These are phyloP conservation scores for Calypte anna DNA, from an alignment of 2,113 vertebrate genomes.

Conservation along the genomic window DNA sequence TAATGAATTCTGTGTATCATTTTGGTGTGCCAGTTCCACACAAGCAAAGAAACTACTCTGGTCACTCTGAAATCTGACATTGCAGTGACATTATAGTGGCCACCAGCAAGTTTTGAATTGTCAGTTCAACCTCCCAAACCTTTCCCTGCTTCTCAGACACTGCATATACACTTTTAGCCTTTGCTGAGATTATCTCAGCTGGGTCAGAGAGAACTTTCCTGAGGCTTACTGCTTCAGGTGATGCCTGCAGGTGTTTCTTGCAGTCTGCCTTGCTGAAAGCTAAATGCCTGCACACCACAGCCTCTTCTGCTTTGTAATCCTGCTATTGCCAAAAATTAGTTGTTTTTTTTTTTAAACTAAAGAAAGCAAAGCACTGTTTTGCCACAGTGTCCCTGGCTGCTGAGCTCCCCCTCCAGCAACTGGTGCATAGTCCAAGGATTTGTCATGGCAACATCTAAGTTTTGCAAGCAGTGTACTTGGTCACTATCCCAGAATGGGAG, in stretches of 20 bases:
- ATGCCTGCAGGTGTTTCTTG: not conserved
- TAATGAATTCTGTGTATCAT: not conserved
- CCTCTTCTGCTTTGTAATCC: not conserved
- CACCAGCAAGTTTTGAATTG: not conserved
- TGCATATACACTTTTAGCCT: not conserved
- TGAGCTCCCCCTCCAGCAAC: not conserved
- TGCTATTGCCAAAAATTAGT: not conserved
- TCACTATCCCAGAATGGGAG: not conserved
- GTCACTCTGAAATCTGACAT: not conserved
- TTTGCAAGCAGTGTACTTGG: not conserved
- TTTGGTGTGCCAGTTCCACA: not conserved
- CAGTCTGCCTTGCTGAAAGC: not conserved
- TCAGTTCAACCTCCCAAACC: not conserved
- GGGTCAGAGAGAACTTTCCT: not conserved
- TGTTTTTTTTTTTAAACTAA: not conserved
- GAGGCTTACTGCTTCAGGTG: not conserved
- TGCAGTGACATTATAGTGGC: not conserved
- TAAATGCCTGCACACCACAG: not conserved
- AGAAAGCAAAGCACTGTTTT: not conserved
- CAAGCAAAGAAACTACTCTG: not conserved
- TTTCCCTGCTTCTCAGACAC: not conserved
- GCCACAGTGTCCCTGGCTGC: not conserved
- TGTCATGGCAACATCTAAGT: not conserved
- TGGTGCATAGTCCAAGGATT: not conserved
- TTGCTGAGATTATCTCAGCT: not conserved